These are phyloP conservation scores for Drosophila pallidifrons DNA, from an alignment of 1,140 invertebrate species.

Conservation along the genomic window DNA sequence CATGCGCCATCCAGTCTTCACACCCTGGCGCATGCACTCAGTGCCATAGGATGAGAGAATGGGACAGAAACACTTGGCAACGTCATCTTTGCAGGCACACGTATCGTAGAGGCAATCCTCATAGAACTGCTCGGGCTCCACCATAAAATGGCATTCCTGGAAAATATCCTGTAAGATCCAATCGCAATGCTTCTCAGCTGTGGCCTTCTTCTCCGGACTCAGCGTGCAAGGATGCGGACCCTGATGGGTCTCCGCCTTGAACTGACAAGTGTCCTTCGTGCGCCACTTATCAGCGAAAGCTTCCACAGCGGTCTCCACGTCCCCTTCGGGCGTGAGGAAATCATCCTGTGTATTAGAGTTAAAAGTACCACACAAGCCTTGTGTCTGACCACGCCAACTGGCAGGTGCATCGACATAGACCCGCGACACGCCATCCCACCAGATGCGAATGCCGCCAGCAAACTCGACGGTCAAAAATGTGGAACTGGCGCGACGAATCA, in stretches of 20 bases:
- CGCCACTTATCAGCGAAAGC: conserved; percentile 96
- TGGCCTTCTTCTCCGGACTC: conserved; percentile 89
- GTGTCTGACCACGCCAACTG: conserved; percentile 88
- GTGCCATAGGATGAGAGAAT: conserved; percentile 92
- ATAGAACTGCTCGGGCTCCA: conserved; percentile 92
- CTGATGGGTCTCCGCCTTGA: conserved; percentile 85
- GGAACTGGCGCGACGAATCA: conserved; percentile 90
- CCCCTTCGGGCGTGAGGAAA: conserved; percentile 93
- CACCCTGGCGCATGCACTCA: conserved; percentile 90
- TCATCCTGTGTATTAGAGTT: conserved; percentile 95
- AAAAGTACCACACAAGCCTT: conserved; percentile 95
- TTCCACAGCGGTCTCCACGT: conserved; percentile 90
- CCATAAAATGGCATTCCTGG: conserved; percentile 91
- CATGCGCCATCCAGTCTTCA: conserved; percentile 91
- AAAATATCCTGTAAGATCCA: conserved; percentile 90
- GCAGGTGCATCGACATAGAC: conserved; percentile 93
- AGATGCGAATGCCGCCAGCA: conserved; percentile 91
- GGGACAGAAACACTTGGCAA: conserved; percentile 91
- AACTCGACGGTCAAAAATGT: conserved; percentile 90
- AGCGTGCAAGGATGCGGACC: conserved; percentile 89
- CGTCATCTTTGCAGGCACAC: conserved; percentile 90
- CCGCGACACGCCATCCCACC: conserved; percentile 93
- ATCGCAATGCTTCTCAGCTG: conserved; percentile 89
- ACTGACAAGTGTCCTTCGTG: conserved; percentile 90
- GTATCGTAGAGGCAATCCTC: conserved; percentile 94